Percentiles rank a stretch among this genome's conserved stretches.
These are phyloP conservation scores for Mamestra configurata DNA, from an alignment of 1,140 invertebrate species.

Conservation along the genomic window DNA sequence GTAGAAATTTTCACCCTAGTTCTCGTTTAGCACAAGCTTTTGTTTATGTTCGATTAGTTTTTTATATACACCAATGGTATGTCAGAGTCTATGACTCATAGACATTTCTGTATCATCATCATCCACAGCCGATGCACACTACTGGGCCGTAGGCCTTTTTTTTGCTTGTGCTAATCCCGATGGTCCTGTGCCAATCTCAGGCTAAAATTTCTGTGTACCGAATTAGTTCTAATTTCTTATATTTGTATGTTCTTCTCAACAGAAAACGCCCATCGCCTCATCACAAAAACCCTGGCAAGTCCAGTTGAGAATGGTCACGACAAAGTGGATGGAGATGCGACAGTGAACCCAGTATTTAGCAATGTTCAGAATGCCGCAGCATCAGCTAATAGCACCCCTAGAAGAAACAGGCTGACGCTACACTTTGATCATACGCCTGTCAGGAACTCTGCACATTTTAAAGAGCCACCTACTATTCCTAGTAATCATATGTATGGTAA, in stretches of 20 bases:
- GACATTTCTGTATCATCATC: too few relatives aligned
- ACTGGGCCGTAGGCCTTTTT: too few relatives aligned
- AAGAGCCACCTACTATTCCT: conserved; percentile 89
- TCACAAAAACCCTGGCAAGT: conserved; percentile 81
- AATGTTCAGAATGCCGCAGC: conserved; percentile 72
- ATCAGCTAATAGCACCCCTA: conserved; percentile 82
- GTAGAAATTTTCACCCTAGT: too few relatives aligned
- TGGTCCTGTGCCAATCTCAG: too few relatives aligned
- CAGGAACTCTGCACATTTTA: conserved; percentile 89
- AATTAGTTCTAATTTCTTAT: too few relatives aligned
- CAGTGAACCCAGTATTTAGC: conserved; percentile 62
- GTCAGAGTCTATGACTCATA: too few relatives aligned
- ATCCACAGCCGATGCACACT: too few relatives aligned
- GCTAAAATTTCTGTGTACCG: too few relatives aligned
- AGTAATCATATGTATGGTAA: conserved; percentile 76
- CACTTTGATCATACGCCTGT: conserved; percentile 89
- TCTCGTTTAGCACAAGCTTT: too few relatives aligned
- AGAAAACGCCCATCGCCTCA: conserved; percentile 85
- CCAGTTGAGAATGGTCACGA: conserved; percentile 80
- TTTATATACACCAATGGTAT: too few relatives aligned
- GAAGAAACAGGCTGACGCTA: conserved; percentile 86
- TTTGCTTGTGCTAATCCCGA: too few relatives aligned
- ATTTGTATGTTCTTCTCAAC: neutral
- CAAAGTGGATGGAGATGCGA: conserved; percentile 75
- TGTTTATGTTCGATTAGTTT: too few relatives aligned